phyloP scores from a whole-genome alignment of 2,797 vertebrate species.

The Coccyzus lansbergi region DNA sequence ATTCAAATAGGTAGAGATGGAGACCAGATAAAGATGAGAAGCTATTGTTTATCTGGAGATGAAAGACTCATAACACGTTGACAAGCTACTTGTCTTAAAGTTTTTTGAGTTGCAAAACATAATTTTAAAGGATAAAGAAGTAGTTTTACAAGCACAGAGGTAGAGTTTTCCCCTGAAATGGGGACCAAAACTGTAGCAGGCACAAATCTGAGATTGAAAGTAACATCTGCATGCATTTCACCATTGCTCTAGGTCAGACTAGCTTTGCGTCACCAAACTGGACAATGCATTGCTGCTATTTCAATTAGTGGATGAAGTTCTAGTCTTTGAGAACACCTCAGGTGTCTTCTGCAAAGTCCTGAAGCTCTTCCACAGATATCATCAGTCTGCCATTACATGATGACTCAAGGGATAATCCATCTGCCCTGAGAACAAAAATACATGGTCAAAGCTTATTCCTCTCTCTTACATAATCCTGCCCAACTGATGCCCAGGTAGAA shows the following conservation, averaged over 20 bases:
- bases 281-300: rapidly evolving
- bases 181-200: neutral
- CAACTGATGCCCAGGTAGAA: neutral
- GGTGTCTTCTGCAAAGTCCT: neutral
- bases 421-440: neutral
- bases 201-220: neutral
- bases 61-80: neutral
- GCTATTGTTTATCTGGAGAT: neutral
- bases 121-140: neutral
- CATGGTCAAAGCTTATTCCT: rapidly evolving
- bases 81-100: neutral
- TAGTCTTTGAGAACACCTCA: neutral
- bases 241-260: neutral
- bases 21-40: neutral
- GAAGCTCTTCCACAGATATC: neutral
- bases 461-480: neutral
- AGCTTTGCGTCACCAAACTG: neutral
- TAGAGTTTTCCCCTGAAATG: neutral
- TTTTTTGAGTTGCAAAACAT: neutral
- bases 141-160: neutral
- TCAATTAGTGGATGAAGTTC: neutral
- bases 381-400: neutral
- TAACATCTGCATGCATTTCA: neutral
- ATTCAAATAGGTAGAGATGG: neutral
- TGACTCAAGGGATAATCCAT: neutral